Evolutionary conservation across 2,888 invertebrate genomes (phyloP), one percentile per base, ranked within the genome.

Genomic region (Volucella bombylans): DNA sequence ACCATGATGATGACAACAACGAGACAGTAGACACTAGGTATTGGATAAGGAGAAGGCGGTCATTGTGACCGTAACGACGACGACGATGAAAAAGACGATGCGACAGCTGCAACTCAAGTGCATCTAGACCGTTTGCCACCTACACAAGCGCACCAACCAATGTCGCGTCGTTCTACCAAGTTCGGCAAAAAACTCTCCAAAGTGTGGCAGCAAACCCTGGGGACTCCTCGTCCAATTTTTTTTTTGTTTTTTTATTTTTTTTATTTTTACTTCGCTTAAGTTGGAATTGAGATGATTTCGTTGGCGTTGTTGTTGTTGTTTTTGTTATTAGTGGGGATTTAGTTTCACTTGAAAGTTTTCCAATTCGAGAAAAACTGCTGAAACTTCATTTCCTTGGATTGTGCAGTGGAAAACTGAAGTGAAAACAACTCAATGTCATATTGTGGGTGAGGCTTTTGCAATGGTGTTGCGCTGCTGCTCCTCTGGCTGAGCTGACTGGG

Each of bases 311-410:
- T 18, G 18, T 18, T 18, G 15, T 43, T 49, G 57, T 72, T 50
- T 38, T 74, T 69, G 65, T 74, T 78, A 55, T 83, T 65, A 49
- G 69, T 15, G 45, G 68, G 76, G 85, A 81, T 85, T 85, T 76
- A 81, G 85, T 81, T 85, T 81, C 85, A 85, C 81, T 85, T 85
- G 76, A 85, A 85, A 85, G 85, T 85, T 85, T 85, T 81, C 77
- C 85, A 85, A 85, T 85, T 85, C 76, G 52, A 68, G 12, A 64
- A 57, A 64, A 85, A 85, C 81, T 81, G 81, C 76, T 76, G 77
- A 85, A 81, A 85, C 81, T 81, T 85, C 62, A 77, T 77, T 83
- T 83, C 54, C 76, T 72, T 68, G 72, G 72, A 69, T 79, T 71
- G 71, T 18, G 57, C 15, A 49, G 65, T 61, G 47, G 23, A n/a